A percentile compares a stretch with the other conserved stretches of the same genome.
phyloP scores from a whole-genome alignment of 2,888 invertebrate genomes.

The Busseola fusca region DNA sequence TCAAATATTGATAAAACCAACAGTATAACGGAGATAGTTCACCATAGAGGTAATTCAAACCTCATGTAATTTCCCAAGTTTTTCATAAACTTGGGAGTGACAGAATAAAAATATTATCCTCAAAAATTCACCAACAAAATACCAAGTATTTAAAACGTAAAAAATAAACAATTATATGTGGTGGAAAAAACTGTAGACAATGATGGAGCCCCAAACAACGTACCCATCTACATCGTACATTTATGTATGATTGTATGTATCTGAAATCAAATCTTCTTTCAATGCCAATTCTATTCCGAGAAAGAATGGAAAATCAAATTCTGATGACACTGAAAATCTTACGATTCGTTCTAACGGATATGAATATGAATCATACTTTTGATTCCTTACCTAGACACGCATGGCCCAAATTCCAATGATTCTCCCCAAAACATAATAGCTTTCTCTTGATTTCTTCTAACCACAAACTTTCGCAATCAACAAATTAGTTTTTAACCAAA shows the following conservation, averaged over 20 bases:
- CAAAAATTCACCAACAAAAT: not conserved
- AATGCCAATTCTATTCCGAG: not conserved
- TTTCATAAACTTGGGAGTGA: not conserved
- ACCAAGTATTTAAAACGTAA: not conserved
- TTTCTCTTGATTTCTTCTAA: constrained; percentile 30
- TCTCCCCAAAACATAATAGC: constrained; percentile 19
- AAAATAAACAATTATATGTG: not conserved
- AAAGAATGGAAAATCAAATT: not conserved
- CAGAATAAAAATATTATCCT: not conserved
- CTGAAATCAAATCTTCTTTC: not conserved
- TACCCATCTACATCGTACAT: no score
- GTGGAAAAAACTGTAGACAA: not conserved
- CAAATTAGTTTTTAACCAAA: constrained; percentile 8
- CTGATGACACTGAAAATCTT: not conserved
- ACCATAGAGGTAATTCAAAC: not conserved
- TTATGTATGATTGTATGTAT: no score
- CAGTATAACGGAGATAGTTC: no score
- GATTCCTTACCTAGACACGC: not conserved
- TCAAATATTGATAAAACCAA: not conserved
- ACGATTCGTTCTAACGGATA: not conserved
- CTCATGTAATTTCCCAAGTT: not conserved
- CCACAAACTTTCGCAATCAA: constrained; percentile 15
- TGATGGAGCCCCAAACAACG: not conserved
- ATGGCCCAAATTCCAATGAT: constrained; percentile 17
- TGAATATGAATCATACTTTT: not conserved